Evolutionary conservation across 2,113 vertebrate genomes (phyloP).

Genomic region (Jaculus jaculus): DNA sequence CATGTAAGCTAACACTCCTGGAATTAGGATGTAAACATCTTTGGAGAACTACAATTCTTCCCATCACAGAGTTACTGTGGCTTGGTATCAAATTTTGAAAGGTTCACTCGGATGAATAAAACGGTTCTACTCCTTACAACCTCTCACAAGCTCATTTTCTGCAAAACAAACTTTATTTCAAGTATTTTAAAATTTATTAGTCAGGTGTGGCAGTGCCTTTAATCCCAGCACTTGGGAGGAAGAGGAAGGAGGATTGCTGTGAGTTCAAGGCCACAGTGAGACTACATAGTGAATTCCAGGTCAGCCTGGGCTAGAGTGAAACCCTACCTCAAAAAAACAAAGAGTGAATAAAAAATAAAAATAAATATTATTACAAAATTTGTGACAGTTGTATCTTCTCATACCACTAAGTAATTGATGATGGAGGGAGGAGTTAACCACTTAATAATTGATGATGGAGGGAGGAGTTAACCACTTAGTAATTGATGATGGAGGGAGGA

Average conservation of each 20-base stretch:
- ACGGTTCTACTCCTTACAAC: not conserved
- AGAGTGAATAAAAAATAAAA: too few relatives aligned
- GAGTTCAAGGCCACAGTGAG: too few relatives aligned
- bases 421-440: not conserved
- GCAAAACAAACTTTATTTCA: not conserved
- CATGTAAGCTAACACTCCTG: not conserved
- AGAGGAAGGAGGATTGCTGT: too few relatives aligned
- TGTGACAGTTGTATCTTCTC: not conserved
- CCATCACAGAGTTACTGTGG: not conserved
- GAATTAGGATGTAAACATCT: not conserved
- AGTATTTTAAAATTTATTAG: not conserved
- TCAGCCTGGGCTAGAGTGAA: too few relatives aligned
- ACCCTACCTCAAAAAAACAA: too few relatives aligned
- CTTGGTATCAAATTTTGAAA: not conserved
- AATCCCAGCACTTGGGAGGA: too few relatives aligned
- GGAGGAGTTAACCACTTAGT: not conserved
- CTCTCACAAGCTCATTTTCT: not conserved
- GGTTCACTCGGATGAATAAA: not conserved
- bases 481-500: too few relatives aligned
- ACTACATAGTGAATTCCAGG: too few relatives aligned
- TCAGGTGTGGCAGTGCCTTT: too few relatives aligned
- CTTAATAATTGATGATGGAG: not conserved
- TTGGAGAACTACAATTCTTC: not conserved
- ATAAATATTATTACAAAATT: conserved; percentile 15
- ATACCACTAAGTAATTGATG: not conserved